Base-by-base conservation (phyloP, 1,140 invertebrate genomes). In the Meloidogyne hapla region DNA sequence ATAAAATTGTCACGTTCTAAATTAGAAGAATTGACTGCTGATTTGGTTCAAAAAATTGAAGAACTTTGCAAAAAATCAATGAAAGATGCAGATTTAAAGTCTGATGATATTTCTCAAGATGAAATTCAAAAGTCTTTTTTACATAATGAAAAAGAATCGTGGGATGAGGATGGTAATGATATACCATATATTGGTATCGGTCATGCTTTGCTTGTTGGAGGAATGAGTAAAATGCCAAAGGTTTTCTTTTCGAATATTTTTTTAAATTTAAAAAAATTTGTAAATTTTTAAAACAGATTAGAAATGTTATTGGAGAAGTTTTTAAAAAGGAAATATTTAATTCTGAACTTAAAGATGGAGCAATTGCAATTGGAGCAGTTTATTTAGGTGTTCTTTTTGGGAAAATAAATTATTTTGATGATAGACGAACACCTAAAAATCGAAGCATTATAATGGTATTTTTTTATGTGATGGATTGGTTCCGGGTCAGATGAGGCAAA, bases 221-320 rank as follows among this genome's bases (percentile, higher is more conserved):
- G 97, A 77, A 99, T 99, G 96, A 96, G 94, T 0, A 90, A 96
- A 77, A 97, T 99, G 93, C 96, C 96, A 0, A 99, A 97, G 90
- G 75, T 91, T 25, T 9, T 33, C 33, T 33, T 33, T 33, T 33
- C 9, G 33, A 33, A n/a, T n/a, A n/a, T n/a, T n/a, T n/a, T n/a
- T n/a, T n/a, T n/a, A n/a, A n/a, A n/a, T n/a, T n/a, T n/a, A n/a
- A n/a, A n/a, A n/a, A n/a, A n/a, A n/a, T n/a, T 33, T 33, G 33
- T 33, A 33, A 33, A 33, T 33, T 33, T 6, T 33, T 33, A 6
- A 33, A 33, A 33, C 18, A 77, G 76, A 95, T 99, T 0, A 95
- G 98, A 89, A 84, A 90, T 65, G 93, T 93, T 6, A 96, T 99
- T 0, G 94, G 97, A 88, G 94, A 98, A 67, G 92, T 99, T 42